These are phyloP conservation scores for Latrodectus hesperus DNA, from an alignment of 2,888 invertebrate genomes.

Conservation along the genomic window DNA sequence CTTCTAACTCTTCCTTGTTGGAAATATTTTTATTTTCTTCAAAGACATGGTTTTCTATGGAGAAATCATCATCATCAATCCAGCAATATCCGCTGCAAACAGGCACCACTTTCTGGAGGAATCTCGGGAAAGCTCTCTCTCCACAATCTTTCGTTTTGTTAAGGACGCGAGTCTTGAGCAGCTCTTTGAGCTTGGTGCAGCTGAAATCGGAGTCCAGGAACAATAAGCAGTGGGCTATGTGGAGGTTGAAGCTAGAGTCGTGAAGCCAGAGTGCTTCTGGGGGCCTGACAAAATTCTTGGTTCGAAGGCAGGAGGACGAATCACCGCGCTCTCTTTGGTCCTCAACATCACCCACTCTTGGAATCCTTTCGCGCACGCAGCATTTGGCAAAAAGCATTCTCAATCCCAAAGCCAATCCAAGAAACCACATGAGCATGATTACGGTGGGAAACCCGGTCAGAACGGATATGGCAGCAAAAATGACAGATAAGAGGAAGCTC, in stretches of 20 bases:
- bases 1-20: slow-evolving; percentile 75
- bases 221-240: slow-evolving; percentile 77
- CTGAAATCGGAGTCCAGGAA: slow-evolving; percentile 77
- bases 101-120: slow-evolving; percentile 76
- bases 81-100: slow-evolving; percentile 76
- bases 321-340: slow-evolving; percentile 8
- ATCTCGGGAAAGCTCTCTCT: slow-evolving; percentile 76
- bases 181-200: slow-evolving; percentile 75
- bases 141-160: slow-evolving; percentile 75
- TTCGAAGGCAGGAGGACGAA: slow-evolving; percentile 43
- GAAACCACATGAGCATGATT: slow-evolving; percentile 74
- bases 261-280: slow-evolving; percentile 77
- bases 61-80: slow-evolving; percentile 77
- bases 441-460: slow-evolving; percentile 76
- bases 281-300: slow-evolving; percentile 73
- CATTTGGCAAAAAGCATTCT: slow-evolving; percentile 73
- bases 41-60: slow-evolving; percentile 77
- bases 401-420: slow-evolving; percentile 74
- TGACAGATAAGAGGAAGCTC: slow-evolving; percentile 70
- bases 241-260: slow-evolving; percentile 72
- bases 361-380: slow-evolving; percentile 70
- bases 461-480: slow-evolving; percentile 71
- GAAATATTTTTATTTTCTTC: slow-evolving; percentile 74
- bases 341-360: slow-evolving; percentile 18
- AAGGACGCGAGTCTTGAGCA: slow-evolving; percentile 76